A percentile compares a stretch with the other conserved stretches of the same genome.
These are phyloP conservation scores for Xylophagus ater DNA, from an alignment of 2,888 invertebrate species.

Conservation along the genomic window DNA sequence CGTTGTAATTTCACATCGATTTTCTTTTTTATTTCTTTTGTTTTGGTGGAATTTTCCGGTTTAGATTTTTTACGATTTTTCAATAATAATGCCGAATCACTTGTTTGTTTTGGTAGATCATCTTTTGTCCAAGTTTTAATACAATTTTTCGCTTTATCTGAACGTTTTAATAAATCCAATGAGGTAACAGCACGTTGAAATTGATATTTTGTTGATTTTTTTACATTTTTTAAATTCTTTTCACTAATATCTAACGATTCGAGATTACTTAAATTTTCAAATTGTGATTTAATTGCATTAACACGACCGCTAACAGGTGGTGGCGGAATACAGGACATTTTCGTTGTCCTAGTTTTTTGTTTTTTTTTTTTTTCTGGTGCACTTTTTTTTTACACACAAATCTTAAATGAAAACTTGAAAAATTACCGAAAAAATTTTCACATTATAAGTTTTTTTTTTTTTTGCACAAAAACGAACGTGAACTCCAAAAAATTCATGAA, in stretches of 20 bases:
- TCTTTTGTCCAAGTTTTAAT: constrained; percentile 13
- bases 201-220: constrained; percentile 4
- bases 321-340: constrained; percentile 22
- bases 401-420: too few relatives aligned
- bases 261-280: constrained; percentile 43
- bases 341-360: too few relatives aligned
- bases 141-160: constrained; percentile 17
- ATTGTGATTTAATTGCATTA: constrained; percentile 53
- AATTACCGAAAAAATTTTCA: too few relatives aligned
- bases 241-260: constrained; percentile 16
- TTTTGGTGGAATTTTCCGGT: constrained; percentile 4
- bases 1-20: constrained; percentile 17
- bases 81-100: constrained; percentile 16
- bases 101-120: constrained; percentile 22
- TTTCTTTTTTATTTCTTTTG: constrained; percentile 10
- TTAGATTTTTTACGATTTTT: not conserved
- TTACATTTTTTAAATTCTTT: too few relatives aligned
- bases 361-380: too few relatives aligned
- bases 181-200: constrained; percentile 22
- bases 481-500: too few relatives aligned
- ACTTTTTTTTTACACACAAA: too few relatives aligned
- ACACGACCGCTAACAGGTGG: constrained; percentile 39
- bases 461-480: too few relatives aligned
- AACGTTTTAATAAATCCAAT: constrained; percentile 17
- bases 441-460: too few relatives aligned